Evolutionary conservation across 2,113 vertebrate genomes (phyloP).

Genomic region (Platysternon megacephalum): DNA sequence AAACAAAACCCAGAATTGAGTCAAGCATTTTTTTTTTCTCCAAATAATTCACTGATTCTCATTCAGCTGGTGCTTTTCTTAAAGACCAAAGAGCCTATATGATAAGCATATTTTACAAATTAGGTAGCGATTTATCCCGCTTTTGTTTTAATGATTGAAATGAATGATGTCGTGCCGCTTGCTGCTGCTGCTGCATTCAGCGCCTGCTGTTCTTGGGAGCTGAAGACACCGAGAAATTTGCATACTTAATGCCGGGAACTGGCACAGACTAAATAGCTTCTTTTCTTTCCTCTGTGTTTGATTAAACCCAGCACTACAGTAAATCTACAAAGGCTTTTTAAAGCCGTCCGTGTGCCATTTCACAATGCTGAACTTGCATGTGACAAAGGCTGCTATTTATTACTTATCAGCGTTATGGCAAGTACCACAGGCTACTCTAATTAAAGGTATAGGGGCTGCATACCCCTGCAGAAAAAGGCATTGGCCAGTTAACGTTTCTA

Average conservation of each 20-base stretch:
- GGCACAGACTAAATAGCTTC: constrained; percentile 80
- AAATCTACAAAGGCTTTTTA: constrained; percentile 79
- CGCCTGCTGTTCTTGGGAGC: constrained; percentile 79
- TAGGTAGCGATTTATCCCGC: constrained; percentile 80
- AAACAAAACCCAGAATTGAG: constrained; percentile 22
- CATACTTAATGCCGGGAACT: constrained; percentile 82
- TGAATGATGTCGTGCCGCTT: constrained; percentile 79
- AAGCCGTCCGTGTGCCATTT: constrained; percentile 76
- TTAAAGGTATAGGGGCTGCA: constrained; percentile 69
- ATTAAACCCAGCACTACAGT: constrained; percentile 79
- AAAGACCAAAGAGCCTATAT: constrained; percentile 78
- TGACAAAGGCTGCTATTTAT: constrained; percentile 78
- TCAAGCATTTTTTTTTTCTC: constrained; percentile 31
- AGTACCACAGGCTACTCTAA: constrained; percentile 70
- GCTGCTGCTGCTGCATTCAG: constrained; percentile 75
- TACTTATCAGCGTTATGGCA: constrained; percentile 76
- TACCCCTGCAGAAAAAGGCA: constrained; percentile 66
- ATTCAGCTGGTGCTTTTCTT: constrained; percentile 76
- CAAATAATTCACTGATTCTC: constrained; percentile 76
- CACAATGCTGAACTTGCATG: constrained; percentile 76
- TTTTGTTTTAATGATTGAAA: constrained; percentile 85
- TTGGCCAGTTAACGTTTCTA: constrained; percentile 68
- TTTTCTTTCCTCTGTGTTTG: constrained; percentile 78
- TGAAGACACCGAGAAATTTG: constrained; percentile 79
- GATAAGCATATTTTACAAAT: constrained; percentile 82